Percentiles rank a stretch among this genome's conserved stretches.
Evolutionary conservation across 1,140 invertebrate genomes (phyloP).

Genomic region (Limonius californicus): DNA sequence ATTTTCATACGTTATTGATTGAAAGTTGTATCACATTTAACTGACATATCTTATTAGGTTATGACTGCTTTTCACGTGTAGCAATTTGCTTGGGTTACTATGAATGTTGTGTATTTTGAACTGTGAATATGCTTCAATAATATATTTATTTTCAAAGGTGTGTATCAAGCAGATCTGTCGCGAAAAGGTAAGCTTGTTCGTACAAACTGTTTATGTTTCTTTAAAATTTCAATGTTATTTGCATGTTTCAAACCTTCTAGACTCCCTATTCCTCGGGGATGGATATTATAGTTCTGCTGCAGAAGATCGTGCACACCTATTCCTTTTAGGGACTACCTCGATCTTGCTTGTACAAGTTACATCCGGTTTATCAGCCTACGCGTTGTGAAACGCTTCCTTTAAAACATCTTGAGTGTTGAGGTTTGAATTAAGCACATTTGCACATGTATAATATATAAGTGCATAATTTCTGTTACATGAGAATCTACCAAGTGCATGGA

Average conservation of each 20-base stretch:
- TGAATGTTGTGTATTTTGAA: too few relatives aligned
- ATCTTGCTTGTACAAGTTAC: background rate
- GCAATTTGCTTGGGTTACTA: too few relatives aligned
- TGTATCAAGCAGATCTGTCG: background rate
- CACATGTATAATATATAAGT: too few relatives aligned
- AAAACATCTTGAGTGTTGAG: background rate
- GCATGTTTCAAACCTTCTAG: background rate
- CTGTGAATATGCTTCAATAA: too few relatives aligned
- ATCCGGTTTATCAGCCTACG: background rate
- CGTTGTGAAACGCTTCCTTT: background rate
- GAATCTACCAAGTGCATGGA: too few relatives aligned
- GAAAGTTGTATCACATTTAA: too few relatives aligned
- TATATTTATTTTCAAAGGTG: constrained; percentile 1
- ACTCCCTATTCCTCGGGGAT: background rate
- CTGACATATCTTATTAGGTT: too few relatives aligned
- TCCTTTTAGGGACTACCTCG: background rate
- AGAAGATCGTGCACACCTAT: background rate
- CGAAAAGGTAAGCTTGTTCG: background rate
- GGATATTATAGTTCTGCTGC: constrained; percentile 3
- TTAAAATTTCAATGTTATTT: constrained; percentile 13
- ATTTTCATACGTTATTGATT: too few relatives aligned
- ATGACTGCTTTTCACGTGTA: too few relatives aligned
- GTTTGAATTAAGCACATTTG: too few relatives aligned
- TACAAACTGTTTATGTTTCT: background rate
- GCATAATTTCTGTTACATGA: too few relatives aligned